These are phyloP conservation scores for Sebastes trivittatus DNA, from an alignment of 2,797 vertebrate species.

Conservation along the genomic window DNA sequence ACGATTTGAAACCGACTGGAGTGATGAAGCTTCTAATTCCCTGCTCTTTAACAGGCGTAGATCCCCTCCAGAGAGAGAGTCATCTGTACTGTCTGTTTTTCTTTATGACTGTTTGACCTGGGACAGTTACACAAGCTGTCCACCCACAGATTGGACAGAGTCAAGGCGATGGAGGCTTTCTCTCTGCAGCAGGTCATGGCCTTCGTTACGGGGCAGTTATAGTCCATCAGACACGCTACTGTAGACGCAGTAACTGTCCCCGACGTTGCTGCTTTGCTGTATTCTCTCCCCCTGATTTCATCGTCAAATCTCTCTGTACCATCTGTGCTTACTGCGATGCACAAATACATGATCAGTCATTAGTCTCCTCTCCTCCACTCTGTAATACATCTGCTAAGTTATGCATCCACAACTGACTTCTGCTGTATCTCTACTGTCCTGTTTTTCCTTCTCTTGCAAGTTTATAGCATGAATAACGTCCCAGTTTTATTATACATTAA, in stretches of 20 bases:
- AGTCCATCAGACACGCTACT: neutral
- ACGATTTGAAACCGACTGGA: slow-evolving; percentile 6
- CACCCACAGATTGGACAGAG: neutral
- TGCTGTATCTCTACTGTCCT: neutral
- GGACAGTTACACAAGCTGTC: neutral
- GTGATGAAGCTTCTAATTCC: slow-evolving; percentile 40
- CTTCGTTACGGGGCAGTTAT: slow-evolving; percentile 1
- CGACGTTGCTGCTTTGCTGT: slow-evolving; percentile 29
- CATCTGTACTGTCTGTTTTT: slow-evolving; percentile 16
- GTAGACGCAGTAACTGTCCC: slow-evolving; percentile 1
- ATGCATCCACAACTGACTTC: neutral
- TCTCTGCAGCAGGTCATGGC: slow-evolving; percentile 1
- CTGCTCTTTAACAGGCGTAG: slow-evolving; percentile 26
- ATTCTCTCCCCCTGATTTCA: slow-evolving; percentile 16
- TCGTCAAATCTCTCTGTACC: slow-evolving; percentile 29
- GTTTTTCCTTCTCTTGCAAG: neutral
- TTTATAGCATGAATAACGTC: neutral
- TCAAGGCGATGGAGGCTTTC: neutral
- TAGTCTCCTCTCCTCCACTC: slow-evolving; percentile 34
- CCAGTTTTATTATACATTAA: neutral
- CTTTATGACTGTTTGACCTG: slow-evolving; percentile 38
- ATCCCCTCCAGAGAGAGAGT: slow-evolving; percentile 19
- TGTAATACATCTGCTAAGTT: slow-evolving; percentile 37
- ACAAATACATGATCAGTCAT: slow-evolving; percentile 50
- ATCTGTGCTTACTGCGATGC: slow-evolving; percentile 50